Conservation (phyloP, 2,113 vertebrate species). For the Catharus minimus region DNA sequence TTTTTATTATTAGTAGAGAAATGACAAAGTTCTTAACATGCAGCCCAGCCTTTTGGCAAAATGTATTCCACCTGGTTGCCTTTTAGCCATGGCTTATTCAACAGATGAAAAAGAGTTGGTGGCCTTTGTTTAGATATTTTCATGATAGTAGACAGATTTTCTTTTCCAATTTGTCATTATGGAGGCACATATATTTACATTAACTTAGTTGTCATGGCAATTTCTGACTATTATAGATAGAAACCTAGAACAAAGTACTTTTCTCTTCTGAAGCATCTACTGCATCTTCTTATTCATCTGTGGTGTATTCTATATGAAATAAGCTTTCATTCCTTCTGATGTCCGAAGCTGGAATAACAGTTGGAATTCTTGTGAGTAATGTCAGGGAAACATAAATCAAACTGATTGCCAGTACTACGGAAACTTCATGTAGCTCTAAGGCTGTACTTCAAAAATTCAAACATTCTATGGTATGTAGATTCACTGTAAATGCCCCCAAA, state of each 20-base stretch:
- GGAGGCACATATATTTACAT: not conserved
- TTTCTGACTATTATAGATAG: not conserved
- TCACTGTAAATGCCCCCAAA: not conserved
- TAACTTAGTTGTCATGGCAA: not conserved
- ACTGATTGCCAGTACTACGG: not conserved
- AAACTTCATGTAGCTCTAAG: not conserved
- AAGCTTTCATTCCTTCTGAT: not conserved
- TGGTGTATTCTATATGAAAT: not conserved
- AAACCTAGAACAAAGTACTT: not conserved
- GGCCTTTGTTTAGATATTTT: not conserved
- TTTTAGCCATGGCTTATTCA: not conserved
- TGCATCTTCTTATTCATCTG: not conserved
- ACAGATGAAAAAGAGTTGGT: not conserved
- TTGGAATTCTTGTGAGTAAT: not conserved
- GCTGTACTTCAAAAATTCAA: not conserved
- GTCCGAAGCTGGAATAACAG: not conserved
- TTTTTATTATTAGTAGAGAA: not conserved
- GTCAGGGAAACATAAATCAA: not conserved
- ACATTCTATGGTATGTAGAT: not conserved
- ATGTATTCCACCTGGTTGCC: not conserved
- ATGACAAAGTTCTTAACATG: slow-evolving; percentile 13
- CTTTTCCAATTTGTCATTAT: not conserved
- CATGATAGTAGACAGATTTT: not conserved
- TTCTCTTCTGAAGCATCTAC: not conserved
- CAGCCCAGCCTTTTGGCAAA: not conserved